Conservation (phyloP, 2,888 invertebrate species). For the Dicycla oo region DNA sequence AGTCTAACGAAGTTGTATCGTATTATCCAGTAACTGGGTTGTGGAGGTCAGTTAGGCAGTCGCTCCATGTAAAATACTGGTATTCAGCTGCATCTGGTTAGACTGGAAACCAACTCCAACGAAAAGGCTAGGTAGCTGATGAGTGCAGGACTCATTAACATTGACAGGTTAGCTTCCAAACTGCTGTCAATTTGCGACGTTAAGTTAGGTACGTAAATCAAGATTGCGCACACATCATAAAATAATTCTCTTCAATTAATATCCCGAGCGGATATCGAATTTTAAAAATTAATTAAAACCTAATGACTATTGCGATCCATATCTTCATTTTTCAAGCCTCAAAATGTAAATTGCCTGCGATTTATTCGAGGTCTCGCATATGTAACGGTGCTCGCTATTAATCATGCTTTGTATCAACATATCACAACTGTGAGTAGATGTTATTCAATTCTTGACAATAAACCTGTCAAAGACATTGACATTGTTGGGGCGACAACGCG, state of each 20-base stretch:
- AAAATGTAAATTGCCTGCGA: constrained; percentile 28
- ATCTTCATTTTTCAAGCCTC: constrained; percentile 39
- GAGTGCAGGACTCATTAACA: too few species aligned
- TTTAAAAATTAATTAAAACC: constrained; percentile 39
- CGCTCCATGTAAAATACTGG: too few species aligned
- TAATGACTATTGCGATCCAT: constrained; percentile 25
- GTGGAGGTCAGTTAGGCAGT: too few species aligned
- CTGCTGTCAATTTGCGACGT: too few species aligned
- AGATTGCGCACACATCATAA: neutral
- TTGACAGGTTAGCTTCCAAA: too few species aligned
- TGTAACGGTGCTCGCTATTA: constrained; percentile 51
- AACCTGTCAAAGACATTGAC: constrained; percentile 45
- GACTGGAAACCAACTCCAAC: too few species aligned
- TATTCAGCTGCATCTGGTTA: too few species aligned
- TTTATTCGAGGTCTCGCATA: constrained; percentile 40
- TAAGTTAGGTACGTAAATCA: too few species aligned
- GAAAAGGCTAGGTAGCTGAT: too few species aligned
- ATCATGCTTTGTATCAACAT: constrained; percentile 50
- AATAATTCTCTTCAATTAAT: neutral
- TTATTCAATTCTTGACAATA: constrained; percentile 50
- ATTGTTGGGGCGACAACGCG: constrained; percentile 53
- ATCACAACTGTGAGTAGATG: constrained; percentile 37
- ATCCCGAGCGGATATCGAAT: constrained; percentile 4
- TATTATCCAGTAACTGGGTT: too few species aligned
- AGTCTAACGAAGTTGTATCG: too few species aligned